Evolutionary conservation across 1,140 invertebrate genomes (phyloP).

Genomic region (Lordiphosa collinella): DNA sequence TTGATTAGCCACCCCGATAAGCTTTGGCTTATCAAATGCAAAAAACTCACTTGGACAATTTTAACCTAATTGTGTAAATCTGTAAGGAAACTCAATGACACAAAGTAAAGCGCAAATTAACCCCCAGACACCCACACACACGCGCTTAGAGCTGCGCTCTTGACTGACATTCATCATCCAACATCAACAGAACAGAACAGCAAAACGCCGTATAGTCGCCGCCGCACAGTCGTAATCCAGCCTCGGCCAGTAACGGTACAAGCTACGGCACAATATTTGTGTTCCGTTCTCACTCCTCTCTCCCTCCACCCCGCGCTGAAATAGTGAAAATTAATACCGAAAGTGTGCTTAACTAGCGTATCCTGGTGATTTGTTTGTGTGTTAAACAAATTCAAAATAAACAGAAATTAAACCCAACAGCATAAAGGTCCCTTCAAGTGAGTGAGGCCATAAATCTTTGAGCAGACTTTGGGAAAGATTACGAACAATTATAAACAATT

Average conservation of each 20-base stretch:
- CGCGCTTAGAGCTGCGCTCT: conserved; percentile 23
- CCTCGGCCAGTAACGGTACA: conserved; percentile 57
- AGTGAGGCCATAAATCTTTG: neutral
- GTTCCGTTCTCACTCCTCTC: conserved; percentile 15
- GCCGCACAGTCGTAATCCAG: conserved; percentile 58
- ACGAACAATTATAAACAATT: conserved; percentile 6
- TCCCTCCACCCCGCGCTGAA: neutral
- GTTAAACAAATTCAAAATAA: conserved; percentile 23
- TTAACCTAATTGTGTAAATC: conserved; percentile 19
- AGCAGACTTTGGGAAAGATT: conserved; percentile 4
- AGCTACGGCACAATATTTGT: conserved; percentile 19
- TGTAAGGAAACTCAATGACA: conserved; percentile 49
- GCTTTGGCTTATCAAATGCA: conserved; percentile 42
- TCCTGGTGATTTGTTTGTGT: conserved; percentile 36
- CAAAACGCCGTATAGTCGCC: conserved; percentile 27
- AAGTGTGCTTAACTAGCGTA: conserved; percentile 22
- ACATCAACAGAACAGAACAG: conserved; percentile 19
- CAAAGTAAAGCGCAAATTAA: conserved; percentile 61
- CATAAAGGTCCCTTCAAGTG: neutral
- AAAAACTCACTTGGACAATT: conserved; percentile 8
- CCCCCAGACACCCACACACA: conserved; percentile 21
- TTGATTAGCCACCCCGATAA: conserved; percentile 63
- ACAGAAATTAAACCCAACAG: neutral
- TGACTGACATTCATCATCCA: conserved; percentile 41
- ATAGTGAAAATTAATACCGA: conserved; percentile 8